phyloP scores from a whole-genome alignment of 2,797 vertebrate genomes.

The Micromesistius poutassou region DNA sequence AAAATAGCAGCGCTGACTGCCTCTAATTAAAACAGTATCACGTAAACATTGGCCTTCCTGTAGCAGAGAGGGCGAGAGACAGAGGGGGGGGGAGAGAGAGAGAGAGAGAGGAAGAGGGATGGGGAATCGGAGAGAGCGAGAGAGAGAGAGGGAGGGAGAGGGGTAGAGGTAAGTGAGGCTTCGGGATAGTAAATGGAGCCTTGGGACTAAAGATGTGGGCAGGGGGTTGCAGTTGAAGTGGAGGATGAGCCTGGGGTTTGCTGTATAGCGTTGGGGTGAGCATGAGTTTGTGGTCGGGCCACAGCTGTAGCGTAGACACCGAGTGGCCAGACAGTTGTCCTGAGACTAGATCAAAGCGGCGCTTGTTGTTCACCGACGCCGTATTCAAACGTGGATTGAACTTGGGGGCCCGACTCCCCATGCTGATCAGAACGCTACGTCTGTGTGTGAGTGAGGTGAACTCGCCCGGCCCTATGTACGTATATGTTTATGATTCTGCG shows the following conservation, averaged over 20 bases:
- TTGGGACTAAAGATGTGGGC: slow-evolving; percentile 39
- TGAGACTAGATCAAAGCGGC: too few species aligned
- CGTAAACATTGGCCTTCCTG: slow-evolving; percentile 74
- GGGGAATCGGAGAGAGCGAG: too few species aligned
- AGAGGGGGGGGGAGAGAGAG: too few species aligned
- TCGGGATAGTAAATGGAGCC: slow-evolving; percentile 26
- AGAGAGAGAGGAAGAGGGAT: too few species aligned
- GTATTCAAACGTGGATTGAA: too few species aligned
- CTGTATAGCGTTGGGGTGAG: slow-evolving; percentile 23
- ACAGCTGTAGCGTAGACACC: slow-evolving; percentile 13
- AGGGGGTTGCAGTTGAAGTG: slow-evolving; percentile 34
- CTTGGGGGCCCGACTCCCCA: too few species aligned
- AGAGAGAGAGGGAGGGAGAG: slow-evolving; percentile 1
- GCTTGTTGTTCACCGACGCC: too few species aligned
- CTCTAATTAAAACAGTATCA: slow-evolving; percentile 75
- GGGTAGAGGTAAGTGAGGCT: slow-evolving; percentile 4
- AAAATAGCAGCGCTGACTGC: slow-evolving; percentile 69
- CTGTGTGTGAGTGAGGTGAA: slow-evolving; percentile 35
- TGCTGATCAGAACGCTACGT: not conserved
- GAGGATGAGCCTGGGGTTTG: not conserved
- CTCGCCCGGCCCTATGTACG: slow-evolving; percentile 43
- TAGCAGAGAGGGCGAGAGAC: slow-evolving; percentile 34
- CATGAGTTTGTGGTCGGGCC: slow-evolving; percentile 26
- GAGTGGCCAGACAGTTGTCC: not conserved
- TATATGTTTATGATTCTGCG: slow-evolving; percentile 43